Percentiles rank a stretch among this genome's conserved stretches.
Conservation (phyloP, 1,140 invertebrate species). For the Gryllus bimaculatus region DNA sequence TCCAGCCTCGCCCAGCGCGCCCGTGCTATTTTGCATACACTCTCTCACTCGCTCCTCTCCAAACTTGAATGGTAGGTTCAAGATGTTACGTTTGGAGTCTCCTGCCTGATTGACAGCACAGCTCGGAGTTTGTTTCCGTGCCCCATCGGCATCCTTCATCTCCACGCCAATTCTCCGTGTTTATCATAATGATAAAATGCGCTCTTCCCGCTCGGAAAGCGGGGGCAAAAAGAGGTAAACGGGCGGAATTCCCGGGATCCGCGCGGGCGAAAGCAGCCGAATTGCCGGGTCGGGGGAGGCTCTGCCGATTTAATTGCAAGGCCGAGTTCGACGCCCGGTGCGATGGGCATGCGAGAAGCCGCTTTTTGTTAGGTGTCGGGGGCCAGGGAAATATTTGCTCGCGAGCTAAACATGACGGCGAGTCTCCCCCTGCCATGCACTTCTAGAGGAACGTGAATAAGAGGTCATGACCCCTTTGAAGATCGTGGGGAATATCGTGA, state of each 20-base stretch:
- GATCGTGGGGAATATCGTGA: too few relatives aligned
- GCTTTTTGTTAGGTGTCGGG: neutral
- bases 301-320: neutral
- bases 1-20: too few relatives aligned
- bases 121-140: neutral
- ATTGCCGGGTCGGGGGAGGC: neutral
- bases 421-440: too few relatives aligned
- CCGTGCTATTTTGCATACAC: too few relatives aligned
- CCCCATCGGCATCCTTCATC: neutral
- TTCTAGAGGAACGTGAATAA: too few relatives aligned
- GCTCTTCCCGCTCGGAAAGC: neutral
- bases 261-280: neutral
- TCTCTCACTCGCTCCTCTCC: neutral
- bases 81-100: neutral
- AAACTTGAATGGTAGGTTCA: neutral
- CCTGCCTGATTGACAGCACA: neutral
- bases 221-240: neutral
- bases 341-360: neutral
- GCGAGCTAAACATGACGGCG: too few relatives aligned
- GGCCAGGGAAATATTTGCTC: neutral
- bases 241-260: neutral
- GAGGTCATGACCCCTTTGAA: too few relatives aligned
- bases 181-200: slow-evolving; percentile 6
- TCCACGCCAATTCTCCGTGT: neutral
- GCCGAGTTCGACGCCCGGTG: neutral